Percentiles rank a stretch among this genome's conserved stretches.
Evolutionary conservation across 2,113 vertebrate genomes (phyloP).

Genomic region (Apaloderma vittatum): DNA sequence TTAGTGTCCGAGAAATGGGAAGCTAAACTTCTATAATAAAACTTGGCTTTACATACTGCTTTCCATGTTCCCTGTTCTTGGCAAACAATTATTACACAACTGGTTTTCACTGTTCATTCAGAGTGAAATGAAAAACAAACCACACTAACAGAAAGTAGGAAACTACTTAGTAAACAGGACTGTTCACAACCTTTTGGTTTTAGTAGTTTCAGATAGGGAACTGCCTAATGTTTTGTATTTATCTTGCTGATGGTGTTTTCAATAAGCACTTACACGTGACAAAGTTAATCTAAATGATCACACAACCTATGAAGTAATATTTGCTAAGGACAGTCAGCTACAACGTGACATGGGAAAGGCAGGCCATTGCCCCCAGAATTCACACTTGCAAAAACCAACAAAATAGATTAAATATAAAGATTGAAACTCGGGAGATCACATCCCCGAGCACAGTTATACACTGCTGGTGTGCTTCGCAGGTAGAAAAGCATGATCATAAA

Average conservation of each 20-base stretch:
- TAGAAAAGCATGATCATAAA: not conserved
- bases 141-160: not conserved
- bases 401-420: not conserved
- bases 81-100: conserved; percentile 14
- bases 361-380: not conserved
- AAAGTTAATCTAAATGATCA: not conserved
- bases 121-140: not conserved
- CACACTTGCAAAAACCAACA: not conserved
- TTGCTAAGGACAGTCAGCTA: not conserved
- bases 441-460: not conserved
- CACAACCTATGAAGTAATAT: not conserved
- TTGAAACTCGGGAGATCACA: not conserved
- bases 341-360: not conserved
- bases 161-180: not conserved
- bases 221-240: not conserved
- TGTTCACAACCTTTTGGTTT: not conserved
- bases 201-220: not conserved
- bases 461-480: not conserved
- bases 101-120: not conserved
- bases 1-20: not conserved
- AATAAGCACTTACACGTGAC: not conserved
- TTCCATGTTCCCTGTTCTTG: not conserved
- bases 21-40: not conserved
- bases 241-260: not conserved
- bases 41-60: not conserved